These are phyloP conservation scores for Macropus fuliginosus DNA, from an alignment of 2,797 vertebrate genomes.

Conservation along the genomic window DNA sequence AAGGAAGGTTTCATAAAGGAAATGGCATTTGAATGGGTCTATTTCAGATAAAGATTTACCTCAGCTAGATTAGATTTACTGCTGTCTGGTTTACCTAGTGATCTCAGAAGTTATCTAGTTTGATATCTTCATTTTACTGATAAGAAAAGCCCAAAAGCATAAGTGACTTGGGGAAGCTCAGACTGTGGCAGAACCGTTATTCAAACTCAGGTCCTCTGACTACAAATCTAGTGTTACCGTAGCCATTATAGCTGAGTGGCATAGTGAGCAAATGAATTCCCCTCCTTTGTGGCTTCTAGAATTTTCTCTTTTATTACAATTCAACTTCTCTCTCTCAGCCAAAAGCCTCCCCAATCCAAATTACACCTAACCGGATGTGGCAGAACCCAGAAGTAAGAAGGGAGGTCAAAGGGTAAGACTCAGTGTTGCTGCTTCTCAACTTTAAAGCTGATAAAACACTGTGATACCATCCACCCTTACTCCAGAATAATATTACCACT, in stretches of 20 bases:
- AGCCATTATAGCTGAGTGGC: not conserved
- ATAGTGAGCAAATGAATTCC: not conserved
- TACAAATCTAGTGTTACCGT: not conserved
- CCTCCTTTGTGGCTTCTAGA: not conserved
- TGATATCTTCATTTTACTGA: not conserved
- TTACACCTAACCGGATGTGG: not conserved
- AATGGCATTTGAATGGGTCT: not conserved
- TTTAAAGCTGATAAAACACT: not conserved
- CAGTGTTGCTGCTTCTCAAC: not conserved
- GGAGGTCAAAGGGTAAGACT: not conserved
- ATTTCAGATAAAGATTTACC: not conserved
- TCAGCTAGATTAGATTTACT: not conserved
- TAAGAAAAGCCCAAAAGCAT: not conserved
- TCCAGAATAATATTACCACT: too few species aligned
- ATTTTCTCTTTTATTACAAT: not conserved
- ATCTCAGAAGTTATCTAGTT: not conserved
- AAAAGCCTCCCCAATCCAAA: not conserved
- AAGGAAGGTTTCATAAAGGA: not conserved
- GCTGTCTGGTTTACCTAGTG: not conserved
- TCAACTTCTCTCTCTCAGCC: not conserved
- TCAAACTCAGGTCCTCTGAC: not conserved
- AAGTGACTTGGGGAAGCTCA: not conserved
- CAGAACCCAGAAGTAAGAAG: not conserved
- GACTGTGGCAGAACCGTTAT: not conserved
- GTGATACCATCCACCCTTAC: too few species aligned